Percentiles rank a stretch among this genome's conserved stretches.
phyloP scores from a whole-genome alignment of 1,140 invertebrate species.

The Cepaea nemoralis region DNA sequence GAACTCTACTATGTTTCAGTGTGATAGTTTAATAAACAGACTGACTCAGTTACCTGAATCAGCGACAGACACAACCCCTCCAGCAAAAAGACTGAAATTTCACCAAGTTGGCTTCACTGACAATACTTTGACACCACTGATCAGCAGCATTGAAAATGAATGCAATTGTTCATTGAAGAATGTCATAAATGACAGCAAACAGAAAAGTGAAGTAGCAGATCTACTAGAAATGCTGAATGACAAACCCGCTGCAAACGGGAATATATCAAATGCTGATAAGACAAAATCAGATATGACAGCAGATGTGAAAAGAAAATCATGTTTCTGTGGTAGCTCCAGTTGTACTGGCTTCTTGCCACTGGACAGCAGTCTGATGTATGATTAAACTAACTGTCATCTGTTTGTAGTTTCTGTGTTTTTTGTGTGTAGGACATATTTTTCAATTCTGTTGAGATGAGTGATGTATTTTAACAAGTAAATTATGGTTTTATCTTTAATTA shows the following conservation, averaged over 20 bases:
- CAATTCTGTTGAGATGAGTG: too few relatives aligned
- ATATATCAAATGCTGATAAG: background rate
- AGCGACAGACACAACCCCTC: background rate
- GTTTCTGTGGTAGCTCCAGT: conserved; percentile 52
- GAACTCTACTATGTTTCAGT: background rate
- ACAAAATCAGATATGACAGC: background rate
- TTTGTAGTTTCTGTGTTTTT: too few relatives aligned
- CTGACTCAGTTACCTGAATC: background rate
- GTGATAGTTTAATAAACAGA: background rate
- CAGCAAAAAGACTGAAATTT: background rate
- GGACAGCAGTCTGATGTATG: conserved; percentile 47
- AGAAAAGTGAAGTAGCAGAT: too few relatives aligned
- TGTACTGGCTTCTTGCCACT: conserved; percentile 62
- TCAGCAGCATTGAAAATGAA: background rate
- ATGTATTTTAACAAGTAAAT: too few relatives aligned
- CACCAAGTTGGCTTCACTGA: too few relatives aligned
- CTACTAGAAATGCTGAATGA: background rate
- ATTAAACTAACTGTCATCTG: background rate
- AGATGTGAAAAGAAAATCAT: conserved; percentile 45
- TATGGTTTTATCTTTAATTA: too few relatives aligned
- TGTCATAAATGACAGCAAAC: background rate
- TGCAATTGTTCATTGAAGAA: background rate
- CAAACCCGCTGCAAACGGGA: background rate
- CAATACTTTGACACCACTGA: too few relatives aligned
- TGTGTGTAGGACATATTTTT: too few relatives aligned